A percentile compares a stretch with the other conserved stretches of the same genome.
phyloP scores from a whole-genome alignment of 1,140 invertebrate species.

The Magallana ariakensis region DNA sequence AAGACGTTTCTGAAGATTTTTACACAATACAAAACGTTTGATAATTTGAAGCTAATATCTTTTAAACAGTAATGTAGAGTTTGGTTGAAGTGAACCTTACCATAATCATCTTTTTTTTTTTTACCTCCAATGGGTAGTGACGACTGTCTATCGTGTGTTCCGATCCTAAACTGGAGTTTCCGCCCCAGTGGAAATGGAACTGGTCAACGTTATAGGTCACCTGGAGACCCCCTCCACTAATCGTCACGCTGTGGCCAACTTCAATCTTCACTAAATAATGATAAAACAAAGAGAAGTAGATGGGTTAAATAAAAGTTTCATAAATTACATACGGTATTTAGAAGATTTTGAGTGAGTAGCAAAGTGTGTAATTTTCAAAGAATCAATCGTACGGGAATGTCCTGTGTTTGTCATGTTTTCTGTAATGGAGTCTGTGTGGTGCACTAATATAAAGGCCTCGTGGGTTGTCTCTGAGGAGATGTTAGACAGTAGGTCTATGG shows the following conservation, averaged over 20 bases:
- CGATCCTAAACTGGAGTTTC: constrained; percentile 58
- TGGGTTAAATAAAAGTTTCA: background rate
- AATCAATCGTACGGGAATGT: background rate
- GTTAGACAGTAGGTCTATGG: background rate
- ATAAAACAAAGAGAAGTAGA: background rate
- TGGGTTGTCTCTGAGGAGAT: background rate
- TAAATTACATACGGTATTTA: background rate
- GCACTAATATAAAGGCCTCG: background rate
- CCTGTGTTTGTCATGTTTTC: constrained; percentile 9
- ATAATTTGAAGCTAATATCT: too few relatives aligned
- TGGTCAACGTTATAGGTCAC: constrained; percentile 50
- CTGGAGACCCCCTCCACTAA: constrained; percentile 30
- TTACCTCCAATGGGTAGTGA: constrained; percentile 62
- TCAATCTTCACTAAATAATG: background rate
- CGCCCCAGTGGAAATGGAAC: constrained; percentile 71
- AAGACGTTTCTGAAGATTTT: too few relatives aligned
- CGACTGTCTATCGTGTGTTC: constrained; percentile 63
- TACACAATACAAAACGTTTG: too few relatives aligned
- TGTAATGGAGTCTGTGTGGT: background rate
- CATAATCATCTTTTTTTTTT: background rate
- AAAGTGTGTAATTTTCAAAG: background rate
- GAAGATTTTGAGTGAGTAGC: background rate
- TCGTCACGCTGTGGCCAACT: background rate
- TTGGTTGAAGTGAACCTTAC: too few relatives aligned
- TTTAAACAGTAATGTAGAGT: too few relatives aligned